Evolutionary conservation across 2,797 vertebrate species (phyloP).

Genomic region (Chelonia mydas): DNA sequence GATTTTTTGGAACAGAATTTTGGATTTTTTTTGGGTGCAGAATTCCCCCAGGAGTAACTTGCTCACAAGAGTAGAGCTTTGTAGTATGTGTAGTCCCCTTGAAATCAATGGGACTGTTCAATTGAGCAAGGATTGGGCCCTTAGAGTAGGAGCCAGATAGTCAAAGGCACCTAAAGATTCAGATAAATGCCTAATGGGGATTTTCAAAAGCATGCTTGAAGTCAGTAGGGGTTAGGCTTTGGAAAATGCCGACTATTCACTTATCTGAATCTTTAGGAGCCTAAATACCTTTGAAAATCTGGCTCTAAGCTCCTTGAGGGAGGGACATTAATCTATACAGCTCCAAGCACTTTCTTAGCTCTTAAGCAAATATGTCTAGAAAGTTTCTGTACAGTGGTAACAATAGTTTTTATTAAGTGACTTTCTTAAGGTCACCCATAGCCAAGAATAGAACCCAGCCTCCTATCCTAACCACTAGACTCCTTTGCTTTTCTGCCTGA

Average conservation of each 20-base stretch:
- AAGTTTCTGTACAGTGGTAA: no score
- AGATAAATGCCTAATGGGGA: not conserved
- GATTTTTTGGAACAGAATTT: no score
- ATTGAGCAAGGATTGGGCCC: not conserved
- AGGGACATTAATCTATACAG: not conserved
- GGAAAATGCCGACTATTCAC: not conserved
- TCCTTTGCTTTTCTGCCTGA: not conserved
- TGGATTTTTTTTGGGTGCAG: no score
- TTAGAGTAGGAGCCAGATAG: not conserved
- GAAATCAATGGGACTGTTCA: not conserved
- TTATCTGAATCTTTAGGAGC: not conserved
- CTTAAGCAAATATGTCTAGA: no score
- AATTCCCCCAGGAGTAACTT: no score
- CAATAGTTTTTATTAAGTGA: not conserved
- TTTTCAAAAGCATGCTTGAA: not conserved
- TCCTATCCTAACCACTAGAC: fast-evolving
- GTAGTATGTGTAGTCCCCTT: not conserved
- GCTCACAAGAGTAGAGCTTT: not conserved
- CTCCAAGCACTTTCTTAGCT: not conserved
- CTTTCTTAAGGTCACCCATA: not conserved
- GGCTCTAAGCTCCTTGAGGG: not conserved
- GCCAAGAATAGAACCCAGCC: not conserved
- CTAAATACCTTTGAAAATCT: not conserved
- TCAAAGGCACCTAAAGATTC: not conserved
- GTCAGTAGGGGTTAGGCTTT: not conserved